These are phyloP conservation scores for Priapulus caudatus DNA, from an alignment of 2,888 invertebrate species.

Conservation along the genomic window DNA sequence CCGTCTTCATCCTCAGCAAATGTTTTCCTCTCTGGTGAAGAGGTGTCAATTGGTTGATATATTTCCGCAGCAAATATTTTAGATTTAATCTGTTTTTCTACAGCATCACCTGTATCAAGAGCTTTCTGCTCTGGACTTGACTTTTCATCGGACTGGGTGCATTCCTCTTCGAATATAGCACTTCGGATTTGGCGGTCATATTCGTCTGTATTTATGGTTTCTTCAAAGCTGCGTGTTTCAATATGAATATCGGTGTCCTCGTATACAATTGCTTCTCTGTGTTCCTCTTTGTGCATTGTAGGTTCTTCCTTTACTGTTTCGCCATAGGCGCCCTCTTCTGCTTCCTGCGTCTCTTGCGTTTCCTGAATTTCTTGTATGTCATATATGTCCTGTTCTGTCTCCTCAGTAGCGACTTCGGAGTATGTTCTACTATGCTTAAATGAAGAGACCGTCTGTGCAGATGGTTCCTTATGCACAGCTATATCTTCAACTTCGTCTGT, in stretches of 20 bases:
- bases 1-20: no score
- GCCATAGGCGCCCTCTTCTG: no score
- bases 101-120: neutral
- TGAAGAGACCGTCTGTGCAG: no score
- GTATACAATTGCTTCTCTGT: no score
- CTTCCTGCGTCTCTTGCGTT: neutral
- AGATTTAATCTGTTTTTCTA: neutral
- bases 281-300: no score
- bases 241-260: no score
- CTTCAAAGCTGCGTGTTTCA: neutral
- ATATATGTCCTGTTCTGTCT: neutral
- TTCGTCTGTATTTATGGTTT: neutral
- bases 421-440: no score
- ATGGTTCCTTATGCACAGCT: neutral
- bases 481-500: neutral
- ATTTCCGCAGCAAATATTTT: no score
- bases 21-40: no score
- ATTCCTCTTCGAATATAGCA: neutral
- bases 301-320: no score
- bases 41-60: neutral
- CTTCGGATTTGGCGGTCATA: neutral
- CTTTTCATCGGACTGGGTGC: neutral
- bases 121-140: neutral
- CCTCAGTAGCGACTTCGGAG: neutral
- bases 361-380: neutral